Evolutionary conservation across 1,140 invertebrate genomes (phyloP).

Genomic region (Lordiphosa mommai): DNA sequence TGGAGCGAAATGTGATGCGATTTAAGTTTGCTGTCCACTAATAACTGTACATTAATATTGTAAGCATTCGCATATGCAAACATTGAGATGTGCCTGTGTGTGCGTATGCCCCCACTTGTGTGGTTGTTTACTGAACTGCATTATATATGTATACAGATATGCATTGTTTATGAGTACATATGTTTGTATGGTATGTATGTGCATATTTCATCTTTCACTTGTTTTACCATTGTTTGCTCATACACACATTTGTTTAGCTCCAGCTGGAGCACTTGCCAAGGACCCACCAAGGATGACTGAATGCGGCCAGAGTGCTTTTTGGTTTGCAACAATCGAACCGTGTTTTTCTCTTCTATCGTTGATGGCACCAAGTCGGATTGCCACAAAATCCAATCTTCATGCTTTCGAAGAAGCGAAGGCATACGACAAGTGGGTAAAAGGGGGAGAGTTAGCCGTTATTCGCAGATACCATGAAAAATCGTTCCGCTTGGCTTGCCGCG

Average conservation of each 20-base stretch:
- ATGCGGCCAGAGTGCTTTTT: conserved; percentile 9
- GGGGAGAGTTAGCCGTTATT: neutral
- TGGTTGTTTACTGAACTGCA: neutral
- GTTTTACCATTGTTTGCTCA: conserved; percentile 2
- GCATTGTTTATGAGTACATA: too few relatives aligned
- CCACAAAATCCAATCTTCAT: conserved; percentile 1
- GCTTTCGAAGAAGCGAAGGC: neutral
- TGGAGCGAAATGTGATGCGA: neutral
- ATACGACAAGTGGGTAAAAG: neutral
- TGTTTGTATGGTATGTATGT: neutral
- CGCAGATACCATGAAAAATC: neutral
- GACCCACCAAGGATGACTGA: conserved; percentile 6
- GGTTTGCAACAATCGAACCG: conserved; percentile 4
- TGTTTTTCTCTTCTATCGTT: neutral
- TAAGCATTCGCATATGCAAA: neutral
- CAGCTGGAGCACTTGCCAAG: conserved; percentile 1
- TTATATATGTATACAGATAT: too few relatives aligned
- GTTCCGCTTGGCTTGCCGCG: conserved; percentile 8
- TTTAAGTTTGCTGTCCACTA: conserved; percentile 2
- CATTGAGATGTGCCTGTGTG: neutral
- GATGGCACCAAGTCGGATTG: conserved; percentile 1
- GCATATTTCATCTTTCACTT: conserved; percentile 7
- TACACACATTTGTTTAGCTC: neutral
- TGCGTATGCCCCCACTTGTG: neutral
- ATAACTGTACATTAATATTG: conserved; percentile 13